A percentile compares a stretch with the other conserved stretches of the same genome.
phyloP scores from a whole-genome alignment of 2,797 vertebrate genomes.

The Sebastes matsubarae region DNA sequence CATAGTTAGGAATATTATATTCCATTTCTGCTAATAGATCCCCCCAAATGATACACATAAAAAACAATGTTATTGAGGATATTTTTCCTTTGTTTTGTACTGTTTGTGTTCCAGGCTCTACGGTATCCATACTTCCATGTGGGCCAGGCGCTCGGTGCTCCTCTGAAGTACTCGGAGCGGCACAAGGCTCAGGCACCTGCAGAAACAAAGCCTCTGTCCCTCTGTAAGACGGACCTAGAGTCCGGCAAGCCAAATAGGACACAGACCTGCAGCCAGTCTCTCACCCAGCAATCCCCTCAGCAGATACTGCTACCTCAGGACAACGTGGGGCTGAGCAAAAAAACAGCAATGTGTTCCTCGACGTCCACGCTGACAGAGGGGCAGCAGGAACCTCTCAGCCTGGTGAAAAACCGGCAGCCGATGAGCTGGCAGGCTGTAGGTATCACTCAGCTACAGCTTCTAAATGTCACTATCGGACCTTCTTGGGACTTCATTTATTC shows the following conservation, averaged over 20 bases:
- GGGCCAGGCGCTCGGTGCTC: slow-evolving; percentile 86
- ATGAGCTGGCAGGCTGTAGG: slow-evolving; percentile 37
- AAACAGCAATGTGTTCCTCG: not conserved
- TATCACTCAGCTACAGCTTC: not conserved
- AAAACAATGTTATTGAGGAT: not conserved
- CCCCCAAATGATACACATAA: no score
- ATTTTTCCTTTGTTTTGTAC: not conserved
- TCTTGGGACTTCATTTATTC: not conserved
- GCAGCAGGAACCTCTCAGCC: slow-evolving; percentile 57
- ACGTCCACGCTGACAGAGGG: not conserved
- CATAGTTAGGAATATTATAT: no score
- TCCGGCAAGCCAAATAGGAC: slow-evolving; percentile 62
- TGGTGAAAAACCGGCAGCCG: slow-evolving; percentile 57
- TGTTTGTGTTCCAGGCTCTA: slow-evolving; percentile 82
- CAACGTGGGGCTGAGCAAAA: slow-evolving; percentile 56
- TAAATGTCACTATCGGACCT: not conserved
- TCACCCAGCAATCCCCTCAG: slow-evolving; percentile 82
- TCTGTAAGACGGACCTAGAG: slow-evolving; percentile 58
- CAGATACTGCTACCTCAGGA: slow-evolving; percentile 82
- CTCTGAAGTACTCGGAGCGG: slow-evolving; percentile 79
- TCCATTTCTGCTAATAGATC: no score
- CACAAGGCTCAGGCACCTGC: slow-evolving; percentile 63
- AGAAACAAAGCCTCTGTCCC: slow-evolving; percentile 61
- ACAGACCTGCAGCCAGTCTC: slow-evolving; percentile 67
- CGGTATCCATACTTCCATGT: slow-evolving; percentile 93